Evolutionary conservation across 1,140 invertebrate genomes (phyloP), one percentile per base, ranked within the genome.

Genomic region (Whitmania pigra): DNA sequence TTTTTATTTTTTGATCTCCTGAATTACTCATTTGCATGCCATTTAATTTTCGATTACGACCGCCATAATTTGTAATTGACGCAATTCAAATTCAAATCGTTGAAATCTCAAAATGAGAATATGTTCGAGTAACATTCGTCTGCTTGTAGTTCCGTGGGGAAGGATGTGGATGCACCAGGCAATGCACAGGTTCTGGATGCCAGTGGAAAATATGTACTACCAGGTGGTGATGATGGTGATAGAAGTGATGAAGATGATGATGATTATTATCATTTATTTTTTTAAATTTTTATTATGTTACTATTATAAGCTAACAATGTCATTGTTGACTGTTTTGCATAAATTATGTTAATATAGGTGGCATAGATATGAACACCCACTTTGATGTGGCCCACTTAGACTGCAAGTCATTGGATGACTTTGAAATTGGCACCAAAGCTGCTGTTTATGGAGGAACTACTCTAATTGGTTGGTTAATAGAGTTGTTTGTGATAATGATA

Each of bases 391-490:
- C 88, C 89, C 78, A 90, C 90, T 85, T 90, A 89, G 5, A 86
- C 87, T 1, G 9, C 57, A 85, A 83, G 72, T 85, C 88, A 17
- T 85, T 87, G 6, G 90, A 93, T 83, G 90, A 92, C 81, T 93
- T 93, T 79, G 91, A 91, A 78, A 86, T 85, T 76, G 90, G 90
- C 17, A 92, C 91, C 25, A 87, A 87, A 75, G 90, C 91, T 5
- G 91, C 90, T 0, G 81, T 92, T 1, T 89, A 90, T 73, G 90
- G 90, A 69, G 90, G 90, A 69, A 93, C 90, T 1, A 93, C 90
- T 0, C 91, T 88, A 82, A 88, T 92, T 74, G 87, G 88, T 89
- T 79, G 78, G 78, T 79, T 79, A 57, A 53, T 31, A 60, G 31
- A 29, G 66, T 18, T 7, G n/a, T n/a, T 27, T 27, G 17, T 71